Evolutionary conservation across 1,140 invertebrate genomes (phyloP), one percentile per base, ranked within the genome.

Genomic region (Callitettix versicolor): DNA sequence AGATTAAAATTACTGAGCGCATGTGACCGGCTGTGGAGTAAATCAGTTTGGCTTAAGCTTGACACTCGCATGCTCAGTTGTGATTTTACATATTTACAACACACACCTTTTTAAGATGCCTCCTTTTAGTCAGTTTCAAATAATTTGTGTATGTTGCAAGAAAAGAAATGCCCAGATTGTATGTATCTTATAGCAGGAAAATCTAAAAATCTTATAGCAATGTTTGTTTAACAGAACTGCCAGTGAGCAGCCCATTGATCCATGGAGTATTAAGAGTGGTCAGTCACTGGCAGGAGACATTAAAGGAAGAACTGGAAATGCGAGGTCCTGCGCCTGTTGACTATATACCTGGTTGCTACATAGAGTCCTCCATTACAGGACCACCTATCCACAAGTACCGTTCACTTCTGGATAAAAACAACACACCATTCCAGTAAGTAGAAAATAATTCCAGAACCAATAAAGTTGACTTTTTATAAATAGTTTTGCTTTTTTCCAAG

Each of bases 311-410:
- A 65, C 69, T 97, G 50, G 87, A 93, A 55, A 63, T 75, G 7
- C 80, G 84, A 58, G 77, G 79, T 24, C 80, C 86, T 15, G 77
- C 86, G 1, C 83, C 91, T 15, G 70, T 76, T 0, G 80, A 86
- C 70, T 93, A 86, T 65, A 85, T 95, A 58, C 89, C 88, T 9
- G 88, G 87, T 36, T 91, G 87, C 67, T 86, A 79, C 74, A 84
- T 84, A 44, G 86, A 84, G 68, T 82, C 79, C 58, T 74, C 75
- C 48, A 75, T 77, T 6, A 71, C 76, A 24, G 87, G 88, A 1
- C 86, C 92, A 33, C 83, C 91, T 17, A 88, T 94, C 60, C 83
- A 92, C 61, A 98, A 97, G 71, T 98, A 98, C 72, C 81, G 89
- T 63, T 84, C 85, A 62, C 72, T 99, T 5, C 70, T 98, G 36